These are phyloP conservation scores for Pasiphila rectangulata DNA, from an alignment of 2,888 invertebrate genomes.

Conservation along the genomic window DNA sequence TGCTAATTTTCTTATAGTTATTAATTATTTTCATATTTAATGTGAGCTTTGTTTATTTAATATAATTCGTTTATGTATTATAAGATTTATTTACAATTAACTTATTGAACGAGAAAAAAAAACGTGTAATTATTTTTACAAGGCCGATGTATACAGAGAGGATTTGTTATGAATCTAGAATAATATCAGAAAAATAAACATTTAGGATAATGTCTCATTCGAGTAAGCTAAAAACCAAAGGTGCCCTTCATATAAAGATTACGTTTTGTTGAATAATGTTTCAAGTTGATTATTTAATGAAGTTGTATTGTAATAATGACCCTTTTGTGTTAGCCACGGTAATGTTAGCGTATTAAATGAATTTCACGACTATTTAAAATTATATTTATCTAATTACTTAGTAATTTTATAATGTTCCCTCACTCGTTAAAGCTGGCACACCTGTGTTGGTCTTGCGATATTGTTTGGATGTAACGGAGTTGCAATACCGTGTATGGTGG, in stretches of 20 bases:
- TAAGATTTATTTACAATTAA: slow-evolving; percentile 79
- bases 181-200: slow-evolving; percentile 76
- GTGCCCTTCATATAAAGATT: slow-evolving; percentile 87
- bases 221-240: slow-evolving; percentile 91
- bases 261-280: slow-evolving; percentile 80
- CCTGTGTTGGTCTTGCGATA: slow-evolving; percentile 75
- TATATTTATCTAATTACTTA: slow-evolving; percentile 80
- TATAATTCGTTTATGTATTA: slow-evolving; percentile 71
- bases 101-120: slow-evolving; percentile 62
- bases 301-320: slow-evolving; percentile 75
- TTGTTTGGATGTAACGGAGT: slow-evolving; percentile 66
- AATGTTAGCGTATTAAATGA: slow-evolving; percentile 76
- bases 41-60: slow-evolving; percentile 67
- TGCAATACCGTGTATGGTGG: slow-evolving; percentile 50
- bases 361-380: slow-evolving; percentile 79
- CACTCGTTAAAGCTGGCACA: slow-evolving; percentile 81
- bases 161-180: slow-evolving; percentile 75
- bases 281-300: slow-evolving; percentile 79
- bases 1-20: slow-evolving; percentile 52
- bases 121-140: slow-evolving; percentile 71
- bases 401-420: slow-evolving; percentile 75
- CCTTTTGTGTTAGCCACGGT: slow-evolving; percentile 77
- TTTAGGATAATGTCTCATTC: slow-evolving; percentile 80
- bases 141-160: slow-evolving; percentile 73
- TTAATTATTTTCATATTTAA: slow-evolving; percentile 59